phyloP scores from a whole-genome alignment of 2,113 vertebrate genomes.

The Hymenochirus boettgeri region DNA sequence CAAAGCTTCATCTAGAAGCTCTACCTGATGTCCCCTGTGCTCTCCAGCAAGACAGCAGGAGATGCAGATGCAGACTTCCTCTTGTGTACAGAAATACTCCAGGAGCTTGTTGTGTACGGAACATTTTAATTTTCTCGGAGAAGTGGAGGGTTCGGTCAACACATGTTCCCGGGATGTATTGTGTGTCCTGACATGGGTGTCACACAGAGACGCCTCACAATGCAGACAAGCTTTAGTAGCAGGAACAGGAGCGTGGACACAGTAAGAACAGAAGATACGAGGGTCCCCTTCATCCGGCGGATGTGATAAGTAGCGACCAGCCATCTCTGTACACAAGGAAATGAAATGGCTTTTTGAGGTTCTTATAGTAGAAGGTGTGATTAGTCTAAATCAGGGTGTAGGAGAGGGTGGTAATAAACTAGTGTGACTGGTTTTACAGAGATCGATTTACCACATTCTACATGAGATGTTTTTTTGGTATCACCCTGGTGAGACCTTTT shows the following conservation, averaged over 20 bases:
- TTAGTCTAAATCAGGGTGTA: too few relatives aligned
- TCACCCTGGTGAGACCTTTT: too few relatives aligned
- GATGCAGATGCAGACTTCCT: conserved; percentile 7
- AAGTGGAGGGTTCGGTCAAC: background rate
- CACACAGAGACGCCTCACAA: conserved; percentile 7
- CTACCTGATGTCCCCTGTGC: conserved; percentile 16
- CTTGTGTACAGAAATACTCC: conserved; percentile 13
- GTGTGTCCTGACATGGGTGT: background rate
- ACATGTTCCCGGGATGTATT: background rate
- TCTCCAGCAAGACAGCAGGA: conserved; percentile 25
- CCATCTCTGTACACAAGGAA: too few relatives aligned
- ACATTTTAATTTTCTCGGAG: background rate
- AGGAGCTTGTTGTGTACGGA: conserved; percentile 1
- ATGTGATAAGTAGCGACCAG: too few relatives aligned
- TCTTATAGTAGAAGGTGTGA: too few relatives aligned
- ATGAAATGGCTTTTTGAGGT: too few relatives aligned
- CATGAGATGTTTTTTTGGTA: too few relatives aligned
- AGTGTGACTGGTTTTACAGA: too few relatives aligned
- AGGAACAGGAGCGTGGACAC: background rate
- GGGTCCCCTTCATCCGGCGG: too few relatives aligned
- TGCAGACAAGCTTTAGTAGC: background rate
- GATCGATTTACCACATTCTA: too few relatives aligned
- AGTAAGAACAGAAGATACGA: background rate
- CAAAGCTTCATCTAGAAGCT: conserved; percentile 10
- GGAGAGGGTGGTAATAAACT: too few relatives aligned